Conservation (phyloP, 2,888 invertebrate species). For the Drosophila rubida region DNA sequence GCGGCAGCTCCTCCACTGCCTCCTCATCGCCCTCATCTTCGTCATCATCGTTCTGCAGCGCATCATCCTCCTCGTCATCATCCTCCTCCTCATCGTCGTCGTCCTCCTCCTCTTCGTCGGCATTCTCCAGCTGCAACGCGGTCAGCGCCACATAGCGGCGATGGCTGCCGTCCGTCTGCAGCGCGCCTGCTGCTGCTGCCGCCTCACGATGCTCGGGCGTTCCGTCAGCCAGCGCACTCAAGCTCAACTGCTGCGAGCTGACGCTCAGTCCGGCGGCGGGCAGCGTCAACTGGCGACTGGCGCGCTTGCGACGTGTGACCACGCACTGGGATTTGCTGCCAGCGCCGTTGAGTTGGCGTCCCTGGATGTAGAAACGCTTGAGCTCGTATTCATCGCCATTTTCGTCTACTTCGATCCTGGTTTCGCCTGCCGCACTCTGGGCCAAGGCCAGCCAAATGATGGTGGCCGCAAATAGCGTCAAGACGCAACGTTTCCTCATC, state of each 20-base stretch:
- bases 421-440: constrained; percentile 55
- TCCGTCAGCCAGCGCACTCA: constrained; percentile 8
- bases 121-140: constrained; percentile 6
- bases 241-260: constrained; percentile 52
- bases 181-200: constrained; percentile 7
- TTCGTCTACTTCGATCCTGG: constrained; percentile 76
- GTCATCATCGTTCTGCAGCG: constrained; percentile 9
- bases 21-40: constrained; percentile 18
- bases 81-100: constrained; percentile 23
- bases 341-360: constrained; percentile 71
- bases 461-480: constrained; percentile 40
- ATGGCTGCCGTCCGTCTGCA: constrained; percentile 27
- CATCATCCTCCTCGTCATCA: constrained; percentile 3
- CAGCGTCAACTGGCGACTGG: constrained; percentile 32
- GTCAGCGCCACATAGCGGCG: too few relatives aligned
- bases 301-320: constrained; percentile 74
- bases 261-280: constrained; percentile 31
- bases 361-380: constrained; percentile 78
- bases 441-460: constrained; percentile 43
- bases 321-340: constrained; percentile 77
- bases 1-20: not conserved
- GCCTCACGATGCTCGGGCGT: constrained; percentile 53
- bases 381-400: constrained; percentile 81
- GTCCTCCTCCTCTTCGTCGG: constrained; percentile 20
- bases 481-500: constrained; percentile 67